Base-by-base conservation (phyloP, 2,113 vertebrate species). In the Carassius gibelio region DNA sequence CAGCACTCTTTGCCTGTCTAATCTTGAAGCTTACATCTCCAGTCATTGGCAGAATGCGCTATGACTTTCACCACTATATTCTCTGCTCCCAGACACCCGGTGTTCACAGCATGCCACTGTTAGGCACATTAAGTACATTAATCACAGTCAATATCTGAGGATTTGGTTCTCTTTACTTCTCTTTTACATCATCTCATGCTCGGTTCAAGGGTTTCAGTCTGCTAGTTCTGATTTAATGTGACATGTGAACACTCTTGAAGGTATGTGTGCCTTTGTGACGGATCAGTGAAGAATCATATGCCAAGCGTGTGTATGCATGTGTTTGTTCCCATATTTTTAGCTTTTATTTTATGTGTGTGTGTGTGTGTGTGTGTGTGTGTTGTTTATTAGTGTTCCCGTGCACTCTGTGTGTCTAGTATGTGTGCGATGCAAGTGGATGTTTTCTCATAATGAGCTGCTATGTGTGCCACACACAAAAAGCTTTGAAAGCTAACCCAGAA, bases 401-500 rank as follows among this genome's bases (percentile, higher is more conserved):
- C 34, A 64, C 81, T 55, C 9, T 61, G 19, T 81, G 74, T 64
- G 78, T 78, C 50, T 86, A 15, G 19, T 45, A 17, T 76, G 66
- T 72, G n/a, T 85, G 68, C 55, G 80, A 85, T 66, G 85, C 85
- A 84, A 75, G 77, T 38, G 38, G 48, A 81, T 81, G 82, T 62
- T 85, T 88, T 72, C 84, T 74, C 62, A 81, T 88, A 88, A 86
- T 81, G 68, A 85, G 86, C 64, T 75, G 78, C 88, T 64, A 52
- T 77, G 74, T 82, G 84, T 76, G 84, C 84, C 88, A 84, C 74
- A 81, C 79, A 80, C 86, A 19, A 55, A 86, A 90, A 85, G 83
- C 84, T 90, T 77, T 55, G 84, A 91, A 88, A 91, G 74, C 82
- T 94, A 93, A 94, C 93, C 92, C 89, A 94, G 90, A 94, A 94